Percentiles rank a stretch among this genome's conserved stretches.
Conservation (phyloP, 2,113 vertebrate genomes). For the Arizona elegans region DNA sequence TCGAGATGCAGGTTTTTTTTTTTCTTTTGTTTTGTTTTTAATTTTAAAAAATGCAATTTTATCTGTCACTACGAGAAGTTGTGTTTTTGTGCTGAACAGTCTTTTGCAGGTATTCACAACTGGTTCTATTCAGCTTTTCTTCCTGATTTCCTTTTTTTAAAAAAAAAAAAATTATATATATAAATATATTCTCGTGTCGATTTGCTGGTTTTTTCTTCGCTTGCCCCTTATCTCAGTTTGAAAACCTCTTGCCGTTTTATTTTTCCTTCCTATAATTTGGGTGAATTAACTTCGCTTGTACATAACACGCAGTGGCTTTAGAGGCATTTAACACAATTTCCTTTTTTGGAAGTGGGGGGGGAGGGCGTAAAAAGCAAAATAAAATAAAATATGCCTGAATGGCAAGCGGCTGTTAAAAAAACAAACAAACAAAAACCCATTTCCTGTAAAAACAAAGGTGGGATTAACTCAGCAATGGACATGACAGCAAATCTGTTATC, state of each 20-base stretch:
- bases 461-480: not conserved
- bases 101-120: constrained; percentile 69
- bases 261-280: constrained; percentile 20
- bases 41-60: constrained; percentile 44
- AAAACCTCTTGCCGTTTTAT: not conserved
- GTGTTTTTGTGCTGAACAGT: constrained; percentile 75
- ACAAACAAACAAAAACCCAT: not conserved
- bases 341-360: not conserved
- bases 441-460: not conserved
- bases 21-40: not conserved
- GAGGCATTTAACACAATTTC: constrained; percentile 34
- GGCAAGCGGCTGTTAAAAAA: not conserved
- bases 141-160: constrained; percentile 31
- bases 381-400: not conserved
- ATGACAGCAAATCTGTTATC: not conserved
- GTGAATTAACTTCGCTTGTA: not conserved
- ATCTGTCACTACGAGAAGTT: constrained; percentile 69
- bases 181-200: constrained; percentile 33
- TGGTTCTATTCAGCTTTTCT: constrained; percentile 67
- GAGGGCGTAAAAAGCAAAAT: not conserved
- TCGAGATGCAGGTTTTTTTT: constrained; percentile 63
- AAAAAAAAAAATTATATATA: not conserved
- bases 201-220: constrained; percentile 45
- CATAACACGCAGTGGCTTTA: not conserved
- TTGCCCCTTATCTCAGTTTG: constrained; percentile 37